Conservation (phyloP, 2,888 invertebrate genomes). For the Lomographa bimaculata region DNA sequence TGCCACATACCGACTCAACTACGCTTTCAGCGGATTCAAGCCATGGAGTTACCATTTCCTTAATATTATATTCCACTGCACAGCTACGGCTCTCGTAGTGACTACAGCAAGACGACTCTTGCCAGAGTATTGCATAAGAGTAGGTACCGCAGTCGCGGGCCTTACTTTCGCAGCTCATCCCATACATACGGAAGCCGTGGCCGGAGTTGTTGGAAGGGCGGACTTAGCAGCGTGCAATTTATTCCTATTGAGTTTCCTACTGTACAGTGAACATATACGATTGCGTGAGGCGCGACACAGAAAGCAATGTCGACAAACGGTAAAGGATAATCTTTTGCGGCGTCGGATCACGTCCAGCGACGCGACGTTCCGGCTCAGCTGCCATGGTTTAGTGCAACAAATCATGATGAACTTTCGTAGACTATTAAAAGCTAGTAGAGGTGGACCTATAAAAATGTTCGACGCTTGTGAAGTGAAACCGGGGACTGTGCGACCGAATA, state of each 20-base stretch:
- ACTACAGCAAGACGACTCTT: slow-evolving; percentile 88
- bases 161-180: slow-evolving; percentile 97
- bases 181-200: slow-evolving; percentile 98
- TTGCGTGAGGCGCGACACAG: slow-evolving; percentile 80
- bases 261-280: slow-evolving; percentile 91
- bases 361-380: slow-evolving; percentile 69
- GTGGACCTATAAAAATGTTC: slow-evolving; percentile 66
- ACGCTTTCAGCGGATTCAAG: slow-evolving; percentile 89
- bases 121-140: slow-evolving; percentile 84
- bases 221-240: slow-evolving; percentile 96
- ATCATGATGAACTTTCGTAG: slow-evolving; percentile 72
- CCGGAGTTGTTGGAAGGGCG: slow-evolving; percentile 97
- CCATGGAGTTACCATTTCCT: slow-evolving; percentile 94
- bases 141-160: slow-evolving; percentile 90
- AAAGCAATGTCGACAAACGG: slow-evolving; percentile 62
- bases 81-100: slow-evolving; percentile 93
- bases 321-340: slow-evolving; percentile 55
- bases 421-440: slow-evolving; percentile 66
- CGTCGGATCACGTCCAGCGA: slow-evolving; percentile 54
- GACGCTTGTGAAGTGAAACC: slow-evolving; percentile 61
- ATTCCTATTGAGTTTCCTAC: slow-evolving; percentile 93
- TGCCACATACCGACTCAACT: slow-evolving; percentile 93
- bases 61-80: slow-evolving; percentile 93
- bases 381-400: slow-evolving; percentile 71
- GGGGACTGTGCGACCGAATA: slow-evolving; percentile 57